Base-by-base conservation (phyloP, 2,797 vertebrate species). In the Manis crassicaudata region DNA sequence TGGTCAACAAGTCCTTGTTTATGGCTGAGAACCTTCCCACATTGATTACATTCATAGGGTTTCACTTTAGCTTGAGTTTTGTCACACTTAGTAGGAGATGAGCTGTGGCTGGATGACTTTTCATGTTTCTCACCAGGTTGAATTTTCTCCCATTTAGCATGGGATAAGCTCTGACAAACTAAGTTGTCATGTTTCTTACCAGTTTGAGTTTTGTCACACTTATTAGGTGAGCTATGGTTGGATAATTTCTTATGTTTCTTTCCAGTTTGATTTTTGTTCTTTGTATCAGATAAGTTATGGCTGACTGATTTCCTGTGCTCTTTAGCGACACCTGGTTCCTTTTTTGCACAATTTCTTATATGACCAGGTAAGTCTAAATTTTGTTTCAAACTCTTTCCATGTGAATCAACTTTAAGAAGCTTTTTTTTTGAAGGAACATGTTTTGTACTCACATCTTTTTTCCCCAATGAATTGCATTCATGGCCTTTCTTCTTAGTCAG, bases 21-120 rank as follows among this genome's bases (percentile, higher is more conserved):
- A 72, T 98, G 97, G 40, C 96, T 97, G 83, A 98, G 97, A 95
- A 96, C 56, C 56, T 98, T 97, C 7, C 97, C 97, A 95, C 98
- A 98, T 0, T 97, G 77, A 68, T 84, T 93, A 88, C 98, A 98
- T 92, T 96, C 82, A 89, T 96, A 98, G 1, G 92, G 92, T 81
- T 97, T 98, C 54, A 96, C 32, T 92, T 79, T 96, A 88, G 80
- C 81, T 76, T 96, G 82, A 67, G 87, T 63, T 90, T 95, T 97
- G 9, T 90, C 76, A 79, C 76, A 56, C 23, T 96, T 97, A 58
- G 67, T 35, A 88, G 80, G 58, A 68, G 92, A 92, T 50, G 92
- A 86, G n/a, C 73, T 72, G 32, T 11, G 27, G 35, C 27, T 80
- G 7, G 79, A 67, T 80, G 88, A 73, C 65, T 89, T 95, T 37